Base-by-base conservation (phyloP, 2,113 vertebrate species). In the Lagopus leucura region DNA sequence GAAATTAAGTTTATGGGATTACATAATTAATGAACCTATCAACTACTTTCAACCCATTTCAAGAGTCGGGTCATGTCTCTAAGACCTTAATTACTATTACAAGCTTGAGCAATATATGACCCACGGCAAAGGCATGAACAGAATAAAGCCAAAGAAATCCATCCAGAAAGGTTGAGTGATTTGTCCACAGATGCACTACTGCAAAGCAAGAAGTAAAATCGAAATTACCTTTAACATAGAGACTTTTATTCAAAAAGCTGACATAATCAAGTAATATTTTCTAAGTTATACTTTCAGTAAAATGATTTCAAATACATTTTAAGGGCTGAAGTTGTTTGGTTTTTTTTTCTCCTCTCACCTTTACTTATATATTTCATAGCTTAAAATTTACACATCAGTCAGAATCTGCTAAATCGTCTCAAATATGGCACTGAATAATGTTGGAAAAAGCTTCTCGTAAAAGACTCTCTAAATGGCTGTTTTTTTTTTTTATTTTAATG, bases 401-500 rank as follows among this genome's bases (percentile, higher is more conserved):
- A 78, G 57, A 42, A 14, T 86, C 73, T 48, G 7, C 4, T 76
- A 78, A 86, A 40, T 67, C 75, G 75, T 70, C 28, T 85, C 42
- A 38, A 74, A 71, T 19, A 63, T 52, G 71, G 82, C 61, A 55
- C 25, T 50, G 82, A 73, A 8, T 2, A 24, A n/a, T 80, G 16
- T 30, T 71, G 25, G 48, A 38, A 74, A 82, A 74, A 87, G 0
- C 6, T 69, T 92, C 52, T 14, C 10, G 2, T 72, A 73, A 67
- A 86, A 74, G 17, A 15, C 7, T 47, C 6, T 74, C 58, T 70
- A 10, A 60, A 65, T 21, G 43, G 25, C 24, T 89, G n/a, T 40
- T 78, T 75, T 92, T 83, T 77, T 24, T 81, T 76, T 87, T 77
- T 24, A 82, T 79, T 87, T 89, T 81, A 77, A 70, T 81, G 3